These are phyloP conservation scores for Erithacus rubecula DNA, from an alignment of 2,797 vertebrate species.

Conservation along the genomic window DNA sequence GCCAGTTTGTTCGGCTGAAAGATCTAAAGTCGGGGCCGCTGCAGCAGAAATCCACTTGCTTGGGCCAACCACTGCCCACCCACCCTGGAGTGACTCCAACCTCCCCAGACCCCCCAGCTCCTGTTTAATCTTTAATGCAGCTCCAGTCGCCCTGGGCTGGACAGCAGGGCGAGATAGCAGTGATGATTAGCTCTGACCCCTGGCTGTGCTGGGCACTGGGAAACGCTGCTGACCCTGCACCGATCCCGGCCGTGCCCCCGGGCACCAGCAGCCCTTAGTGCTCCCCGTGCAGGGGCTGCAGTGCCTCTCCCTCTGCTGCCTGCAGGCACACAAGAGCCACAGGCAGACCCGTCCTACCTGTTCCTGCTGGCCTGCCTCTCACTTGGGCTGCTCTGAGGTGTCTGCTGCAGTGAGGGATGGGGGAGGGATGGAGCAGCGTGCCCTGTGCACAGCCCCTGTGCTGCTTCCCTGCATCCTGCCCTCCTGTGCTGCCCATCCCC, in stretches of 20 bases:
- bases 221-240: constrained; percentile 51
- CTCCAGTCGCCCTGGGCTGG: constrained; percentile 72
- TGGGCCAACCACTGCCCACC: constrained; percentile 55
- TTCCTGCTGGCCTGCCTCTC: neutral
- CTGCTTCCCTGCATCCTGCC: neutral
- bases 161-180: constrained; percentile 73
- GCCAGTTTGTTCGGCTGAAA: constrained; percentile 69
- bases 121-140: constrained; percentile 81
- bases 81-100: constrained; percentile 51
- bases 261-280: constrained; percentile 35
- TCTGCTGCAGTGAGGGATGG: neutral
- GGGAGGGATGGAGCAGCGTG: neutral
- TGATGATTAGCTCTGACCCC: constrained; percentile 73
- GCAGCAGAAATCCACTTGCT: constrained; percentile 38
- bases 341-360: constrained; percentile 39
- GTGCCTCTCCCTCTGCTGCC: neutral
- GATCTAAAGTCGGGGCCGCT: constrained; percentile 73
- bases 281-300: neutral
- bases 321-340: neutral
- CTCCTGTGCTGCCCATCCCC: neutral
- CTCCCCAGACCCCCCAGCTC: constrained; percentile 60
- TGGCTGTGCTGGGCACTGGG: constrained; percentile 34
- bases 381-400: neutral
- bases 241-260: neutral
- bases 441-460: neutral